Evolutionary conservation across 2,888 invertebrate genomes (phyloP), one percentile per base, ranked within the genome.

Genomic region (Ashinkailepas kermadecensis): DNA sequence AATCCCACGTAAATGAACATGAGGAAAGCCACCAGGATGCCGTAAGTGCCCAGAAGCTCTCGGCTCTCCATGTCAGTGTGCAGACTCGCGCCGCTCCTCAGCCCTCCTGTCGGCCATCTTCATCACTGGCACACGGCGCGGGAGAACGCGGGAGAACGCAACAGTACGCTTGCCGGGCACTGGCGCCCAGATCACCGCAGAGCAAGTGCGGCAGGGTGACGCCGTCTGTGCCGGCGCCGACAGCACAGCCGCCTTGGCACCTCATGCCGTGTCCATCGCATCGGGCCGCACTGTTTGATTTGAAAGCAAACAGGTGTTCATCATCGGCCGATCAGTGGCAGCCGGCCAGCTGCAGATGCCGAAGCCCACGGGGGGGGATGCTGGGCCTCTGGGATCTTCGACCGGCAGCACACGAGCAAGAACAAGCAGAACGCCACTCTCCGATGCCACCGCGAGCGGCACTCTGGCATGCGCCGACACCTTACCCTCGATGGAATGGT

Each of bases 1-100:
- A n/a, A n/a, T n/a, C n/a, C 59, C 18, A 15, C 74, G 74, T 74
- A 74, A 56, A 74, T 54, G 74, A 74, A 56, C 54, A 74, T 18
- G 9, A 74, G 74, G 74, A 74, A 74, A 10, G 56, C 74, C 74
- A 74, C 74, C 74, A 74, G 74, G 56, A 74, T 74, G 56, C 74
- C 74, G 74, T 74, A 74, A 10, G 74, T 74, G 21, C 74, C 74
- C 56, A 74, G 74, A 18, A 74, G 74, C 74, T 54, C 54, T 56
- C 6, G 8, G 56, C 54, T 74, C 74, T 74, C 74, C 39, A 74
- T 74, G 74, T 54, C 54, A 12, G 70, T 11, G 13, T 70, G 9
- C 25, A 25, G 70, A 11, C 15, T 59, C 12, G 11, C 15, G 59
- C 56, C 39, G 74, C 12, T 54, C 18, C 9, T 56, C 74, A 10